Percentiles rank a stretch among this genome's conserved stretches.
phyloP scores from a whole-genome alignment of 1,140 invertebrate species.

The Drosophila miranda region DNA sequence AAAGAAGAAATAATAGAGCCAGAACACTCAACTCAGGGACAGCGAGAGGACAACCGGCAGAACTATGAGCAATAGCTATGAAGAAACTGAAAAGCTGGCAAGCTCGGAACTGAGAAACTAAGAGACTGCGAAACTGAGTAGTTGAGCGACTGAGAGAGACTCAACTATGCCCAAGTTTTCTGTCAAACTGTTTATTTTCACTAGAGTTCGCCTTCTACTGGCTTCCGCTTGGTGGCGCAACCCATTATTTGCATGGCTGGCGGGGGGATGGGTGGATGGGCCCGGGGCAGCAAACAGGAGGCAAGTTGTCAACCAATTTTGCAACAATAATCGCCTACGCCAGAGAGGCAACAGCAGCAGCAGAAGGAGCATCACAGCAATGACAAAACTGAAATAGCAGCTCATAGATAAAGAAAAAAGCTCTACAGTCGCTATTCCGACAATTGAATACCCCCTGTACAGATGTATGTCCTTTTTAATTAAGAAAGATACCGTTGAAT shows the following conservation, averaged over 20 bases:
- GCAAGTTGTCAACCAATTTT: slow-evolving; percentile 76
- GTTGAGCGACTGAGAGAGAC: slow-evolving; percentile 11
- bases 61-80: slow-evolving; percentile 31
- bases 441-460: too few relatives aligned
- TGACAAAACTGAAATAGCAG: slow-evolving; percentile 49
- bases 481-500: too few relatives aligned
- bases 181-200: slow-evolving; percentile 72
- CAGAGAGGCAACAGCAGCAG: slow-evolving; percentile 5
- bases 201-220: slow-evolving; percentile 48
- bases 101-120: slow-evolving; percentile 10
- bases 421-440: too few relatives aligned
- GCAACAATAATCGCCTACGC: slow-evolving; percentile 73
- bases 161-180: slow-evolving; percentile 51
- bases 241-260: slow-evolving; percentile 44
- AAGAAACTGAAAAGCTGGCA: background rate
- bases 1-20: slow-evolving; percentile 13
- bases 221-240: slow-evolving; percentile 30
- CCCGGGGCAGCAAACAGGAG: slow-evolving; percentile 11
- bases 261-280: background rate
- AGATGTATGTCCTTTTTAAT: too few relatives aligned
- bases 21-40: slow-evolving; percentile 34
- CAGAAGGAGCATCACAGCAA: slow-evolving; percentile 15
- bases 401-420: slow-evolving; percentile 53
- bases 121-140: slow-evolving; percentile 25
- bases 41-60: slow-evolving; percentile 45